These are phyloP conservation scores for Erinaceus europaeus DNA, from an alignment of 2,113 vertebrate genomes.

Conservation along the genomic window DNA sequence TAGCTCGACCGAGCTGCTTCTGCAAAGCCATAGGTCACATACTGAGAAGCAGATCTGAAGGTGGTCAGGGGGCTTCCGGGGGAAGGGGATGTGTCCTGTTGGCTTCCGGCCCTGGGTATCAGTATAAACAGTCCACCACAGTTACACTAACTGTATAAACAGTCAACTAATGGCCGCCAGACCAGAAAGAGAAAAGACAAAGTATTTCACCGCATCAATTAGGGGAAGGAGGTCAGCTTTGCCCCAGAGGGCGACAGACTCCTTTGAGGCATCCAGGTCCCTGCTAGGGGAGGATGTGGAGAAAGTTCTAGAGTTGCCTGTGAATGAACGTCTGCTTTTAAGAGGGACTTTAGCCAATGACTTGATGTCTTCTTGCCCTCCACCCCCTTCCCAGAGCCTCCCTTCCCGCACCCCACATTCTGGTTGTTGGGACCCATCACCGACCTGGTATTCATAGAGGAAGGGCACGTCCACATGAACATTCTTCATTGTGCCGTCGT, in stretches of 20 bases:
- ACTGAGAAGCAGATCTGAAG: not conserved
- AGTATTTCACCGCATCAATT: not conserved
- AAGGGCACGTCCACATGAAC: slow-evolving; percentile 84
- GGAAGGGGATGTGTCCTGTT: too few species aligned
- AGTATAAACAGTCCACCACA: not conserved
- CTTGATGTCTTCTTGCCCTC: not conserved
- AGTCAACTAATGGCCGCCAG: too few species aligned
- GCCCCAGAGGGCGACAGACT: not conserved
- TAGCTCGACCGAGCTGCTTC: slow-evolving; percentile 80
- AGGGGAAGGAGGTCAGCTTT: not conserved
- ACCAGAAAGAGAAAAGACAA: not conserved
- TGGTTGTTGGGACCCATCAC: not conserved
- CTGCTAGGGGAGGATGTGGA: not conserved
- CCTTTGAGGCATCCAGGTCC: not conserved
- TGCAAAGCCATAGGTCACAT: slow-evolving; percentile 43
- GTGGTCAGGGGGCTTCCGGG: not conserved
- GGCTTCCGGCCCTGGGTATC: not conserved
- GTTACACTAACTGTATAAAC: too few species aligned
- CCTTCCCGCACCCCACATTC: not conserved
- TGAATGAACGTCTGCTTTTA: not conserved
- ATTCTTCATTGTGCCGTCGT: slow-evolving; percentile 87
- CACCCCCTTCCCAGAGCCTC: not conserved
- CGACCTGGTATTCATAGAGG: slow-evolving; percentile 86
- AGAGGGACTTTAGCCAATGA: not conserved
- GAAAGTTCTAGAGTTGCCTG: not conserved